phyloP scores from a whole-genome alignment of 1,140 invertebrate genomes.

The Drosophila willistoni region DNA sequence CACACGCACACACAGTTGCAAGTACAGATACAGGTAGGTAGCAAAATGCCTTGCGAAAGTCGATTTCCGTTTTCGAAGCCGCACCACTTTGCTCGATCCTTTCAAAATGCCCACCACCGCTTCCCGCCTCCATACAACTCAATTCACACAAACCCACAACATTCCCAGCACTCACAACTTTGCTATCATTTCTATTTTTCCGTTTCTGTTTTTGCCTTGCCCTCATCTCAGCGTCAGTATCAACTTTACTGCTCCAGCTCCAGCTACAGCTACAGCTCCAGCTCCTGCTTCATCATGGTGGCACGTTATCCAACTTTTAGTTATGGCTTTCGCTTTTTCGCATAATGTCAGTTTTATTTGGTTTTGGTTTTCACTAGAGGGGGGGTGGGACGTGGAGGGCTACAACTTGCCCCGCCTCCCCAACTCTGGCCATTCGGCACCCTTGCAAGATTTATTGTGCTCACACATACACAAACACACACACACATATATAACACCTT shows the following conservation, averaged over 20 bases:
- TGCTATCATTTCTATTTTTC: slow-evolving; percentile 78
- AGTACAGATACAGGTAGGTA: slow-evolving; percentile 32
- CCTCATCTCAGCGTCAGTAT: slow-evolving; percentile 52
- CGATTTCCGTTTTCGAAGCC: slow-evolving; percentile 66
- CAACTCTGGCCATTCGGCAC: slow-evolving; percentile 62
- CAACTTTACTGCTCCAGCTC: slow-evolving; percentile 61
- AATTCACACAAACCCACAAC: not conserved
- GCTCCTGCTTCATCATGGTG: slow-evolving; percentile 63
- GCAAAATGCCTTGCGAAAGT: slow-evolving; percentile 76
- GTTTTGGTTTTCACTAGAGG: slow-evolving; percentile 75
- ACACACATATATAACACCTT: slow-evolving; percentile 58
- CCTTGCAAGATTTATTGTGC: slow-evolving; percentile 78
- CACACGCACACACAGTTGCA: not conserved
- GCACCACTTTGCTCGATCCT: not conserved
- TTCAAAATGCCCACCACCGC: not conserved
- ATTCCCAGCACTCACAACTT: slow-evolving; percentile 35
- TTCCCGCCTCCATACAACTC: too few species aligned
- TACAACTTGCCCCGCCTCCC: slow-evolving; percentile 14
- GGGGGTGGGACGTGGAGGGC: too few species aligned
- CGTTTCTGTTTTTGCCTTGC: slow-evolving; percentile 48
- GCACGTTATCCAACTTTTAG: slow-evolving; percentile 79
- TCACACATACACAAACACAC: slow-evolving; percentile 36
- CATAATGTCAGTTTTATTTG: slow-evolving; percentile 82
- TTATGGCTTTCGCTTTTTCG: slow-evolving; percentile 81
- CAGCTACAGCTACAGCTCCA: not conserved